Percentiles rank a stretch among this genome's conserved stretches.
Conservation (phyloP, 2,888 invertebrate genomes). For the Sericinus montela region DNA sequence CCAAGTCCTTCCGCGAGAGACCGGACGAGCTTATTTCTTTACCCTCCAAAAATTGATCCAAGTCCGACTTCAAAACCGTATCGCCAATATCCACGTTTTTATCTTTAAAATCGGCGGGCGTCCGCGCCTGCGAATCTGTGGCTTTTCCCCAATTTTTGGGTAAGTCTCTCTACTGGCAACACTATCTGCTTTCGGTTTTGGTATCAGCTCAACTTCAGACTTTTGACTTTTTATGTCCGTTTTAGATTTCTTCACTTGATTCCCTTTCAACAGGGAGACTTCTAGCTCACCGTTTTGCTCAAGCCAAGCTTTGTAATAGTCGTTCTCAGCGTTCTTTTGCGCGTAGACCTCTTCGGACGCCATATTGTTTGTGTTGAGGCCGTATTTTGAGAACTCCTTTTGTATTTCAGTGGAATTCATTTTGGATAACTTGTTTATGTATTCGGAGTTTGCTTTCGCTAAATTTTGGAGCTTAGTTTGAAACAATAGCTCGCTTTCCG, state of each 20-base stretch:
- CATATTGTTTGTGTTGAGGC: conserved; percentile 51
- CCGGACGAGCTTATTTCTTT: conserved; percentile 74
- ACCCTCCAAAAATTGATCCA: conserved; percentile 73
- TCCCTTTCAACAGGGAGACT: conserved; percentile 63
- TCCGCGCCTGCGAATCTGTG: conserved; percentile 52
- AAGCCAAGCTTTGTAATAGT: conserved; percentile 70
- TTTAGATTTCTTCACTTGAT: conserved; percentile 51
- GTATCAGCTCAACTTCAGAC: conserved; percentile 67
- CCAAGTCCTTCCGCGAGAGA: conserved; percentile 66
- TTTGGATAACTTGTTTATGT: conserved; percentile 56
- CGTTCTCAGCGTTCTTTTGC: conserved; percentile 55
- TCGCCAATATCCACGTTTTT: conserved; percentile 67
- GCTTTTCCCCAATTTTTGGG: conserved; percentile 52
- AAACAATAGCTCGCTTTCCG: conserved; percentile 66
- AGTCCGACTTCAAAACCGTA: conserved; percentile 66
- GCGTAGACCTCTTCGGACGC: conserved; percentile 36
- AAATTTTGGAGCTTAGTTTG: conserved; percentile 60
- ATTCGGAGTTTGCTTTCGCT: conserved; percentile 59
- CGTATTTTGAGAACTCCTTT: conserved; percentile 65
- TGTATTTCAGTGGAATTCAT: conserved; percentile 64
- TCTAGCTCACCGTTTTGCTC: conserved; percentile 73
- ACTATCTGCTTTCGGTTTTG: conserved; percentile 45
- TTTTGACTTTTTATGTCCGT: conserved; percentile 45
- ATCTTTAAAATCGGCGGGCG: conserved; percentile 70
- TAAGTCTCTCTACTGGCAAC: conserved; percentile 43